Evolutionary conservation across 2,797 vertebrate genomes (phyloP).

Genomic region (Catostomus latipinnis): DNA sequence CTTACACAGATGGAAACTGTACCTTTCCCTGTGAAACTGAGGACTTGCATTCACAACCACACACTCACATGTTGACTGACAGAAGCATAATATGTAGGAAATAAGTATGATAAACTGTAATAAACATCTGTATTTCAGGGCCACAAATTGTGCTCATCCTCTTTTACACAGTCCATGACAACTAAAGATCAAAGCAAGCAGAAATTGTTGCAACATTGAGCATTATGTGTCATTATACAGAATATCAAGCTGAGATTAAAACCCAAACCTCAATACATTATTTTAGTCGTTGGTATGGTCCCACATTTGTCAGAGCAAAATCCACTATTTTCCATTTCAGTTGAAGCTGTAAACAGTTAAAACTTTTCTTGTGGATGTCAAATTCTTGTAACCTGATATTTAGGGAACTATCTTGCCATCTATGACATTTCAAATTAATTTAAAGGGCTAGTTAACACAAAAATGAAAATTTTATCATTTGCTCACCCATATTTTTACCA

Average conservation of each 20-base stretch:
- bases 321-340: slow-evolving; percentile 13
- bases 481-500: background rate
- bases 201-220: background rate
- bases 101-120: background rate
- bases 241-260: slow-evolving; percentile 14
- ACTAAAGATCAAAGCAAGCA: slow-evolving; percentile 25
- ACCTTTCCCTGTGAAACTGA: background rate
- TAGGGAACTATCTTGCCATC: background rate
- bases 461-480: background rate
- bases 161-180: slow-evolving; percentile 4
- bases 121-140: slow-evolving; percentile 32
- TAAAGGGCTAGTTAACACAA: background rate
- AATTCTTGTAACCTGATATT: background rate
- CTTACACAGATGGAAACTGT: background rate
- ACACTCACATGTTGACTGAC: too few species aligned
- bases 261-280: slow-evolving; percentile 9
- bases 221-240: slow-evolving; percentile 25
- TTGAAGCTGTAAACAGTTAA: background rate
- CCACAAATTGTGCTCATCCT: slow-evolving; percentile 14
- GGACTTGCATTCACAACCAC: too few species aligned
- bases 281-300: slow-evolving; percentile 35
- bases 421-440: background rate
- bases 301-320: slow-evolving; percentile 9
- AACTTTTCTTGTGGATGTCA: background rate
- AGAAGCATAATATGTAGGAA: too few species aligned